Evolutionary conservation across 92 coral and sea anemone species (phyloP).

Genomic region (Parazoanthus darwini): DNA sequence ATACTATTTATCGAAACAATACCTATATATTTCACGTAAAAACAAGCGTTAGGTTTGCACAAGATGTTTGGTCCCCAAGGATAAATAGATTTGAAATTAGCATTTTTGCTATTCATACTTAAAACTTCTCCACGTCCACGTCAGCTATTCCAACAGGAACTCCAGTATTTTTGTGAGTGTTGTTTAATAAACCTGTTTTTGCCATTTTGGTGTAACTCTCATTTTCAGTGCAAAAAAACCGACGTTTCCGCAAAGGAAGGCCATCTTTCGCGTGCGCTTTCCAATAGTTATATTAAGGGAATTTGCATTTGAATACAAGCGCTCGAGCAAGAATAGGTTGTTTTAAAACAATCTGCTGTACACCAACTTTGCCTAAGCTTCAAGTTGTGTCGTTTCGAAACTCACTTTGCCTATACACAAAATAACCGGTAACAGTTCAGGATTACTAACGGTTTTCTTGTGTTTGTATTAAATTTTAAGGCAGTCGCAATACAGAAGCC

Average conservation of each 20-base stretch:
- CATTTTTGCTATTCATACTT: constrained; percentile 15
- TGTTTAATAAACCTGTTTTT: constrained; percentile 5
- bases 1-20: constrained; percentile 6
- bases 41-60: not conserved
- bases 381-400: not conserved
- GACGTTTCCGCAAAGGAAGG: not conserved
- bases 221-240: not conserved
- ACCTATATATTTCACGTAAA: not conserved
- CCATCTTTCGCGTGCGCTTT: not conserved
- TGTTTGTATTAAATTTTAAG: not conserved
- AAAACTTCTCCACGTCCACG: not conserved
- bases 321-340: not conserved
- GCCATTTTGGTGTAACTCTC: not conserved
- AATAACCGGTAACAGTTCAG: not conserved
- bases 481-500: not conserved
- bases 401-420: not conserved
- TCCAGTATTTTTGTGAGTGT: not conserved
- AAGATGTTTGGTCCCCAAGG: not conserved
- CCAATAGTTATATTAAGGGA: not conserved
- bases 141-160: constrained; percentile 3
- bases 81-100: constrained; percentile 10
- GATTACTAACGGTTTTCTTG: not conserved
- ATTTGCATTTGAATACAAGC: constrained; percentile 34
- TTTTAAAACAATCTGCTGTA: not conserved
- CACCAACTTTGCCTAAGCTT: not conserved